Base-by-base conservation (phyloP, 30 jellyfish, hydroid and myxozoan genomes). In the Aurelia coerulea region DNA sequence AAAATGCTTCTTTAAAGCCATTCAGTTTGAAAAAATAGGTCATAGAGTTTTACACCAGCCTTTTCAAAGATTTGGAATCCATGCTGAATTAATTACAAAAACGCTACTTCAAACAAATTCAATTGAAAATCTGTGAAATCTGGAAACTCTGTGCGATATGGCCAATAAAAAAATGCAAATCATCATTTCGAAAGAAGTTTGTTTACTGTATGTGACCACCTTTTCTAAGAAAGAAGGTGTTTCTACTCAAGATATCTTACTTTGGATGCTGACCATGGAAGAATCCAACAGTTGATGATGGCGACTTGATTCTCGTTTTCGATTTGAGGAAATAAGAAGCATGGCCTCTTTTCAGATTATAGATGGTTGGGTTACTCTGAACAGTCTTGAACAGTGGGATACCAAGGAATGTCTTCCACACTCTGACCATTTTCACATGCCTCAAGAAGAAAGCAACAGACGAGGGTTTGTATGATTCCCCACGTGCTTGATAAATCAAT, bases 391-490 rank as follows among this genome's bases (percentile, higher is more conserved):
- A 7, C 6, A 46, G 8, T 9, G 51, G 51, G 51, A 2, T 39
- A 1, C n/a, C 64, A 12, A 75, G 10, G 3, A 62, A 0, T 23
- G 29, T 23, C 13, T n/a, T 64, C 2, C 13, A 16, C 1, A 15
- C 52, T 6, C 51, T 23, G 16, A 62, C 62, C 78, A 85, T 41
- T 23, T 62, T 74, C 56, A 85, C 89, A 65, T 85, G 88, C 31
- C 68, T 71, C 52, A 85, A 66, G 60, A 85, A 85, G 74, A 62
- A 85, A 33, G 76, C 88, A 9, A 85, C 89, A 12, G 76, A 32
- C 1, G 95, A 85, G 13, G 95, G 89, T 46, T 37, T 39, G 73
- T 33, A 85, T 9, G 29, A 5, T 56, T 85, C 95, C 14, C 95
- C 95, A n/a, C 41, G 50, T 5, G 89, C 88, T 13, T 59, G 65